Percentiles rank a stretch among this genome's conserved stretches.
Evolutionary conservation across 2,888 invertebrate genomes (phyloP).

Genomic region (Drosophila mettleri): DNA sequence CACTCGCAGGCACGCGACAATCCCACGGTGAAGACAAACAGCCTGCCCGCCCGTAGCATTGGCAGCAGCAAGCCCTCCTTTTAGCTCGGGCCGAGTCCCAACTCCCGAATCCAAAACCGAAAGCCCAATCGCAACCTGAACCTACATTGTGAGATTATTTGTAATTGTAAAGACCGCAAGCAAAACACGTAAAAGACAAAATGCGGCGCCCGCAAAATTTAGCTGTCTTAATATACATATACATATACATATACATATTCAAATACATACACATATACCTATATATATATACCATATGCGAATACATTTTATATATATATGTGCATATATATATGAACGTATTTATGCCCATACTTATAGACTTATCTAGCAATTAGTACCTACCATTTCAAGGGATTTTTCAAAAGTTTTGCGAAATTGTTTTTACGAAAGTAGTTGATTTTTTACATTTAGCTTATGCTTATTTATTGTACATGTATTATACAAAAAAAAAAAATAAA

Average conservation of each 20-base stretch:
- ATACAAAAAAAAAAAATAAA: constrained; percentile 72
- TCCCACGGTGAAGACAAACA: constrained; percentile 85
- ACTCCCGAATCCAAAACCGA: too few species aligned
- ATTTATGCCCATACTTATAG: constrained; percentile 56
- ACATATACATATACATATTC: constrained; percentile 26
- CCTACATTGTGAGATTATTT: constrained; percentile 78
- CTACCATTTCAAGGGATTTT: constrained; percentile 75
- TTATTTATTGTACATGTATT: constrained; percentile 78
- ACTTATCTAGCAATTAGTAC: constrained; percentile 62
- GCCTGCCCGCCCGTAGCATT: constrained; percentile 85
- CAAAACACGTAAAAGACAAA: constrained; percentile 53
- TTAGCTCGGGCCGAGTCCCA: constrained; percentile 50
- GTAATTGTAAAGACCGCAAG: constrained; percentile 71
- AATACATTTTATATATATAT: constrained; percentile 38
- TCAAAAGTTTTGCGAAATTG: constrained; percentile 77
- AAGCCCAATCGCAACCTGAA: constrained; percentile 21
- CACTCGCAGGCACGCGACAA: constrained; percentile 86
- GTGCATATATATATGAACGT: constrained; percentile 34
- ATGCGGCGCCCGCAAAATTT: constrained; percentile 49
- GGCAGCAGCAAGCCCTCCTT: constrained; percentile 84
- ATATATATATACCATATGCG: constrained; percentile 15
- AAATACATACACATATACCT: constrained; percentile 28
- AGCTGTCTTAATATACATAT: constrained; percentile 48
- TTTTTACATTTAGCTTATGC: constrained; percentile 73
- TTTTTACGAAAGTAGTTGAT: constrained; percentile 64